Evolutionary conservation across 2,797 vertebrate species (phyloP), one percentile per base, ranked within the genome.

Genomic region (Novumbra hubbsi): DNA sequence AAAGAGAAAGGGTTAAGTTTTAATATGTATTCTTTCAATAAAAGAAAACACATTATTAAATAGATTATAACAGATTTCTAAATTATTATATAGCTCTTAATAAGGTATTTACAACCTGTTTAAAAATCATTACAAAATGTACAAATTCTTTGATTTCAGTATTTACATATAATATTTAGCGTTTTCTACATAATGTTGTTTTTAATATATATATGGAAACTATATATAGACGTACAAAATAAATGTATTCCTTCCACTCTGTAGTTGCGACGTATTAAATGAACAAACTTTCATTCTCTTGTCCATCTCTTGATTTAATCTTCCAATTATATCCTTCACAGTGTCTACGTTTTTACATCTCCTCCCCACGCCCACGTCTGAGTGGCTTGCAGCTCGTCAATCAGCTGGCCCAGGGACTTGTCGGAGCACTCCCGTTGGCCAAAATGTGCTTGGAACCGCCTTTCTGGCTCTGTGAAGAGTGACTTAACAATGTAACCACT

Each of bases 401-500:
- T 88, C 84, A 93, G 73, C 78, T 90, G 87, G 73, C 92, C 87
- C 63, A 92, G 79, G 5, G 71, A 88, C 76, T 92, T 92, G 83
- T 91, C 85, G 0, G 88, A 88, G 72, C 41, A 86, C 81, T 93
- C 90, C 87, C 88, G 89, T 28, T 92, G 84, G 55, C 73, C 74
- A 30, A 86, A 84, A 75, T 91, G 93, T 74, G 92, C 84, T 72
- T 85, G 84, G 79, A 90, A 88, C 57, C 79, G 84, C 80, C 41
- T 74, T 71, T 83, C 85, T 60, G 83, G 83, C 79, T 88, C 89
- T 41, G 82, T 80, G n/a, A 93, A 74, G 83, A 93, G 88, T 21
- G 84, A 83, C 81, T 76, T 79, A 65, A 89, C 32, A 5, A 80
- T 76, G 30, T 73, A 68, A 57, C 71, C 9, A 73, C 84, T 28